These are phyloP conservation scores for Pituophis catenifer DNA, from an alignment of 2,113 vertebrate genomes.

Conservation along the genomic window DNA sequence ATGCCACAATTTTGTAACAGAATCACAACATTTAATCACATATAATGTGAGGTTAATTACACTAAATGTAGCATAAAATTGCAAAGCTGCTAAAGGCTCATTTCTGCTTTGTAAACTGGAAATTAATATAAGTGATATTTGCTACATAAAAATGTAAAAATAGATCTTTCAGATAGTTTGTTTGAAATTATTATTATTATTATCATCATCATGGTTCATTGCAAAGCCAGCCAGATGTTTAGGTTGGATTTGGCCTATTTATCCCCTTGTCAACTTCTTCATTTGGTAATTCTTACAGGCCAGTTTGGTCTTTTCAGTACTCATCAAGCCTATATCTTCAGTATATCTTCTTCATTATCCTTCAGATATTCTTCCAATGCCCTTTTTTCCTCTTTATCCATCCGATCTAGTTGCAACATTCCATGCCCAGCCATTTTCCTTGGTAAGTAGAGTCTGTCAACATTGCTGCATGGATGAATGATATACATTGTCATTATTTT, in stretches of 20 bases:
- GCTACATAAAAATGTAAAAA: background rate
- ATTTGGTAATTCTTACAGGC: background rate
- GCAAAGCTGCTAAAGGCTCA: constrained; percentile 6
- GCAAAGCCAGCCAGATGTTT: background rate
- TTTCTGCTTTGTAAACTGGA: constrained; percentile 7
- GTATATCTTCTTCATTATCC: background rate
- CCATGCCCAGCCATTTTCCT: background rate
- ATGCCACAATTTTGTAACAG: background rate
- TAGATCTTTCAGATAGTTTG: background rate
- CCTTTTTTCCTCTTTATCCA: background rate
- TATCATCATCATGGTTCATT: background rate
- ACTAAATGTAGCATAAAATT: constrained; percentile 15
- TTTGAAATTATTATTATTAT: background rate
- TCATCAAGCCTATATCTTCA: background rate
- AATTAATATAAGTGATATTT: constrained; percentile 7
- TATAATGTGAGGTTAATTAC: constrained; percentile 22
- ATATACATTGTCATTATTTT: background rate
- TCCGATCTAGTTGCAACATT: background rate
- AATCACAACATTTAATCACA: constrained; percentile 14
- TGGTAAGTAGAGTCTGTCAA: background rate
- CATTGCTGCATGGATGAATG: background rate
- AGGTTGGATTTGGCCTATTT: background rate
- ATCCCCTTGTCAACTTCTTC: background rate
- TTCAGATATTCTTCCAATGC: background rate
- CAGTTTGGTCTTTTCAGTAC: background rate